Evolutionary conservation across 2,888 invertebrate genomes (phyloP).

Genomic region (Octonoba sinensis): DNA sequence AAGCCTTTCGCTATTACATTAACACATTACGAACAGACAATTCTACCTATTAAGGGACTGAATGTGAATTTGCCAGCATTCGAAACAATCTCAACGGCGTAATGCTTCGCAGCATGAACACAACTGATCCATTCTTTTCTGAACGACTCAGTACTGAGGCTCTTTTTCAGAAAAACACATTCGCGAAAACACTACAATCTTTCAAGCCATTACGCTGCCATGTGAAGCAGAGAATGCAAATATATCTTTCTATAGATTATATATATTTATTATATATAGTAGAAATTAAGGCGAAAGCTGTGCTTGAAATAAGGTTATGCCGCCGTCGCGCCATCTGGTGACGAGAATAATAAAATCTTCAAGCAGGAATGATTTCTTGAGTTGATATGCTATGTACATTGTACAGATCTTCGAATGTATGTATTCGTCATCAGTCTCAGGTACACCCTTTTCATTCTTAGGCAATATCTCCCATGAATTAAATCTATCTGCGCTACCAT

Average conservation of each 20-base stretch:
- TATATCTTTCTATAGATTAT: constrained; percentile 63
- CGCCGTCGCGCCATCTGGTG: constrained; percentile 64
- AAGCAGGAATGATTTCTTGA: constrained; percentile 63
- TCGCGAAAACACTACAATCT: constrained; percentile 52
- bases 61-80: constrained; percentile 26
- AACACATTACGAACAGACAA: too few relatives aligned
- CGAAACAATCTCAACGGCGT: constrained; percentile 45
- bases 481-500: constrained; percentile 32
- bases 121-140: constrained; percentile 29
- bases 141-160: constrained; percentile 44
- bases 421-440: constrained; percentile 57
- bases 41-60: too few relatives aligned
- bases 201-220: constrained; percentile 56
- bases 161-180: constrained; percentile 38
- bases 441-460: constrained; percentile 38
- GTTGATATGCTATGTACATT: constrained; percentile 65
- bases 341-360: constrained; percentile 64
- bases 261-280: constrained; percentile 62
- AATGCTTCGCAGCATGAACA: constrained; percentile 63
- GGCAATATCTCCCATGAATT: constrained; percentile 30
- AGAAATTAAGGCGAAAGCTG: constrained; percentile 65
- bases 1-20: too few relatives aligned
- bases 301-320: constrained; percentile 65
- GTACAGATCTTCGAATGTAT: constrained; percentile 62
- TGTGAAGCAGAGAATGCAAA: constrained; percentile 65